Base-by-base conservation (phyloP, 2,888 invertebrate species). In the Leptura quadrifasciata region DNA sequence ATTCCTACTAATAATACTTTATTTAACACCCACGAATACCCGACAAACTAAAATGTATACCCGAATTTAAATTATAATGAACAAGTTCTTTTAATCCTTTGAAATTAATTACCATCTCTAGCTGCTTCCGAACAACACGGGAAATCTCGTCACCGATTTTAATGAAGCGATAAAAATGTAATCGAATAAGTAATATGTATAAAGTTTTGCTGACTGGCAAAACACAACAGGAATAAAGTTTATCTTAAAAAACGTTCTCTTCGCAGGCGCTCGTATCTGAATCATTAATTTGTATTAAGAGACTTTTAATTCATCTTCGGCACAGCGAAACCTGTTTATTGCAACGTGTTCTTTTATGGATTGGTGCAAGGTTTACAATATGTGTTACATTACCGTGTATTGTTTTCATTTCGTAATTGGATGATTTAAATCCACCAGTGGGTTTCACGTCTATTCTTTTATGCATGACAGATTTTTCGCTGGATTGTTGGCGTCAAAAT, bases 241-340 rank as follows among this genome's bases (percentile, higher is more conserved):
- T 47, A 47, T 47, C 47, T 15, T n/a, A 6, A 15, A 47, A 15
- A 47, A 47, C 47, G 47, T 47, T 58, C 27, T 58, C 27, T 58
- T 58, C 60, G 24, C 20, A n/a, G n/a, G n/a, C 12, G 21, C 8
- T 60, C 24, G 9, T 17, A 54, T 68, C 55, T 57, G 68, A 31
- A 31, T 18, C 55, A 68, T 54, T 68, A 68, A 68, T 57, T 55
- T 18, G n/a, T 57, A 68, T 68, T 57, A 57, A 17, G 18, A 20
- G 20, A 54, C 21, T 31, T 18, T 68, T 31, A 68, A 68, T 68
- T 55, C 55, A 55, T 55, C 55, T 68, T 57, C 57, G 68, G 55
- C 31, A n/a, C 12, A 57, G 57, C 68, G 15, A 17, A 35, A 68
- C 68, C 5, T 2, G 31, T 55, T 54, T 35, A 3, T 17, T 31